Conservation (phyloP, 2,113 vertebrate species). For the Anser brachyrhynchus region DNA sequence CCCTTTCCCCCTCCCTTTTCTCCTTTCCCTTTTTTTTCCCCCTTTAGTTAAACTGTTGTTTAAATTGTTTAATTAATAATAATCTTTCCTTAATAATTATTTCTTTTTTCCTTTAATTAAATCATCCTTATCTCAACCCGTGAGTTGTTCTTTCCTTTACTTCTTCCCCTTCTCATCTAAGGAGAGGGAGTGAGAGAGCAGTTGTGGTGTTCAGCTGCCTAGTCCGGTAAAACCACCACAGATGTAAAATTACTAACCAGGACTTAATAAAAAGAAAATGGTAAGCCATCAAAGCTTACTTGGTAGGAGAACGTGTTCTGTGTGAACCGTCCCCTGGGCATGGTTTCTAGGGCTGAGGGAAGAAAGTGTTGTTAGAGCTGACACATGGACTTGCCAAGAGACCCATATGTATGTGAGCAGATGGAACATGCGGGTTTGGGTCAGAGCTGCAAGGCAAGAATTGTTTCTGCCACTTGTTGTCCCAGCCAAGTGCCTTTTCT, state of each 20-base stretch:
- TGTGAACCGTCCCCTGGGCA: background rate
- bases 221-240: no score
- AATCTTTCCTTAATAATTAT: no score
- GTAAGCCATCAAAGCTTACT: background rate
- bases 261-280: slow-evolving; percentile 15
- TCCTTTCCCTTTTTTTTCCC: no score
- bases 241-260: slow-evolving; percentile 58
- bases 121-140: no score
- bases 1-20: no score
- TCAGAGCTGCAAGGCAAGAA: background rate
- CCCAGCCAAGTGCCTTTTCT: background rate
- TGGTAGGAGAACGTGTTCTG: background rate
- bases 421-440: accelerated
- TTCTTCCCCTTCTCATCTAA: no score
- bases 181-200: no score
- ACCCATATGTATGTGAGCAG: accelerated
- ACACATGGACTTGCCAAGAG: background rate
- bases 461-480: background rate
- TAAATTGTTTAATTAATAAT: no score
- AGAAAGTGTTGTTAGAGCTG: accelerated
- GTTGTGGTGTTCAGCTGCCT: no score
- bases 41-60: no score
- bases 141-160: no score
- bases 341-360: background rate
- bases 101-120: no score